Conservation (phyloP, 2,797 vertebrate species). For the Tragopan temminckii region DNA sequence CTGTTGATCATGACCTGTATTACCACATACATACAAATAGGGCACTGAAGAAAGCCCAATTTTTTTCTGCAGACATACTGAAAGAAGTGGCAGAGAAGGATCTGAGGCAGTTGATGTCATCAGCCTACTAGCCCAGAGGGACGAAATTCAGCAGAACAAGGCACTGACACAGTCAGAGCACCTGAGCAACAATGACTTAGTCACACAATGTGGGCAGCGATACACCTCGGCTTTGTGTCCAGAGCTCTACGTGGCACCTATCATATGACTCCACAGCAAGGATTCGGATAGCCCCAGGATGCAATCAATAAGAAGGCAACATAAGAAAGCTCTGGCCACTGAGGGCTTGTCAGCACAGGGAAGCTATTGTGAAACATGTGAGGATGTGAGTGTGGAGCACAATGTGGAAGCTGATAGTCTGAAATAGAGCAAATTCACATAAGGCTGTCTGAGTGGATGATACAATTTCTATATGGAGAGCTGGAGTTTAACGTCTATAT, state of each 20-base stretch:
- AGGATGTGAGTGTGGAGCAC: not conserved
- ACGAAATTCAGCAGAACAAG: slow-evolving; percentile 11
- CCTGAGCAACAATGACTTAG: not conserved
- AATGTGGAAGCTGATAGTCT: not conserved
- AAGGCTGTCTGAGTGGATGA: slow-evolving; percentile 5
- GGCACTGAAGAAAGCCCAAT: slow-evolving; percentile 62
- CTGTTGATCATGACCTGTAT: slow-evolving; percentile 71
- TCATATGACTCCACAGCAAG: slow-evolving; percentile 12
- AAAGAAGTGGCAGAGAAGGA: slow-evolving; percentile 42
- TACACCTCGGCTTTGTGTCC: not conserved
- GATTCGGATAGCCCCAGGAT: slow-evolving; percentile 28
- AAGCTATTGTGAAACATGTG: not conserved
- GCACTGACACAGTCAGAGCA: slow-evolving; percentile 5
- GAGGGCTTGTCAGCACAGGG: not conserved
- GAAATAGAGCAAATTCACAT: not conserved
- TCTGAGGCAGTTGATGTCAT: slow-evolving; percentile 5
- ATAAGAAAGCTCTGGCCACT: slow-evolving; percentile 25
- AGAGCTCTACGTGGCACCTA: not conserved
- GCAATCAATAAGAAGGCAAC: slow-evolving; percentile 33
- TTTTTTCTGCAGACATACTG: not conserved
- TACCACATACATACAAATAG: slow-evolving; percentile 49
- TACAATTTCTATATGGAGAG: not conserved
- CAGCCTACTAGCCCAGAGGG: not conserved
- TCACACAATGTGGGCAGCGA: not conserved
- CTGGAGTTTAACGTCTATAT: not conserved